Percentiles rank a stretch among this genome's conserved stretches.
These are phyloP conservation scores for Valencia hispanica DNA, from an alignment of 2,797 vertebrate genomes.

Conservation along the genomic window DNA sequence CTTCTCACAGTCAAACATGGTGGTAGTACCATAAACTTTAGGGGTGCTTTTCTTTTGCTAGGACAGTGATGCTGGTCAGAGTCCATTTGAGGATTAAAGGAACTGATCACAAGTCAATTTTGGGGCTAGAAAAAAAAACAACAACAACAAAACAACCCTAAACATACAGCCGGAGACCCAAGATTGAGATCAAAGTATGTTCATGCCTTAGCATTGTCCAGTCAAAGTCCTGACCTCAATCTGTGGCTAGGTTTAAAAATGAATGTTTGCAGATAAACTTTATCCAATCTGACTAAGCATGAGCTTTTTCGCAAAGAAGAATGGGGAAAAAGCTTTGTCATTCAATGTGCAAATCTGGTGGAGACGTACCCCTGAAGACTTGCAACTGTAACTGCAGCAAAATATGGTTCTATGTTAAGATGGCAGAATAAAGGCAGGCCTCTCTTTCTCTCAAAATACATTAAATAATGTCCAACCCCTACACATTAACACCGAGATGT, in stretches of 20 bases:
- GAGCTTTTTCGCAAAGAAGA: neutral
- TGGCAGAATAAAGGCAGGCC: neutral
- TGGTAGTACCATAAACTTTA: neutral
- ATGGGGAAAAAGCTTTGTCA: neutral
- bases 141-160: no score
- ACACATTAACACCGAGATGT: neutral
- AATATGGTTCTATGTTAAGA: neutral
- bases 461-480: neutral
- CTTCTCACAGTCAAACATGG: no score
- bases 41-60: no score
- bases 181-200: neutral
- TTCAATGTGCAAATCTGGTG: neutral
- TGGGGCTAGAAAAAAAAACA: no score
- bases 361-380: neutral
- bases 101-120: neutral
- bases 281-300: neutral
- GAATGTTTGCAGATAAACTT: neutral
- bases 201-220: neutral
- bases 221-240: neutral
- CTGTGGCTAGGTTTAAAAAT: neutral
- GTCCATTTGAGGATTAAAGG: neutral
- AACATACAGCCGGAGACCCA: neutral
- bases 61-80: neutral
- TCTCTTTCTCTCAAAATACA: neutral
- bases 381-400: neutral